Conservation (phyloP, 2,797 vertebrate species). For the Sebastes iracundus region DNA sequence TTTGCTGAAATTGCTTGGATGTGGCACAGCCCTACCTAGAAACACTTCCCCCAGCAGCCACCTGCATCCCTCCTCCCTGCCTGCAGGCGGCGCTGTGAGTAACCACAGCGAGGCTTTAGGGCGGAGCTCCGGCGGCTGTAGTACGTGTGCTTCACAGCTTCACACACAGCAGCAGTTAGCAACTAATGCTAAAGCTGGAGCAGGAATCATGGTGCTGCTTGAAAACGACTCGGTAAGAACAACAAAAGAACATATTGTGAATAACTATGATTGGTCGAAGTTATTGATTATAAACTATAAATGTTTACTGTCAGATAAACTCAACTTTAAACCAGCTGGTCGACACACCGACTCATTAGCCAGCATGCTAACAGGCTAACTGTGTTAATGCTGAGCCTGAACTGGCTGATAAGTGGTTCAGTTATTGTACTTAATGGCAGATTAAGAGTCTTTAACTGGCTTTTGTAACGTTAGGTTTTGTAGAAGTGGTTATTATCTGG, state of each 20-base stretch:
- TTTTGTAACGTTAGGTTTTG: background rate
- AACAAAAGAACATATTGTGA: fast-evolving
- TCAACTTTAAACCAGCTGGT: background rate
- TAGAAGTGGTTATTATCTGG: fast-evolving
- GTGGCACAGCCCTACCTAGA: too few species aligned
- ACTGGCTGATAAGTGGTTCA: background rate
- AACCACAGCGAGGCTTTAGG: background rate
- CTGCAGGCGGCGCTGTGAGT: slow-evolving; percentile 12
- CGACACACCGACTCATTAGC: background rate
- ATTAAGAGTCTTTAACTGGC: fast-evolving
- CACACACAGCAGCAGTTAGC: background rate
- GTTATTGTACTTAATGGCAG: background rate
- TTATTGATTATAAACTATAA: too few species aligned
- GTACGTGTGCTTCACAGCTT: slow-evolving; percentile 81
- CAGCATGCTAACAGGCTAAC: background rate
- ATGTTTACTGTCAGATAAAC: background rate
- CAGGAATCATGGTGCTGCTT: slow-evolving; percentile 81
- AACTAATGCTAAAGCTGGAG: background rate
- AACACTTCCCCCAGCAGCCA: too few species aligned
- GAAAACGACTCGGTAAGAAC: slow-evolving; percentile 86
- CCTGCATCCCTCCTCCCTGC: slow-evolving; percentile 1
- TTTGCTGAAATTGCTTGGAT: too few species aligned
- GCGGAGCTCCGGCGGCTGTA: slow-evolving; percentile 62
- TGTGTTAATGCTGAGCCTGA: background rate
- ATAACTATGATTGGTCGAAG: fast-evolving